Evolutionary conservation across 1,140 invertebrate species (phyloP), one percentile per base, ranked within the genome.

Genomic region (Aradophagus sp.): DNA sequence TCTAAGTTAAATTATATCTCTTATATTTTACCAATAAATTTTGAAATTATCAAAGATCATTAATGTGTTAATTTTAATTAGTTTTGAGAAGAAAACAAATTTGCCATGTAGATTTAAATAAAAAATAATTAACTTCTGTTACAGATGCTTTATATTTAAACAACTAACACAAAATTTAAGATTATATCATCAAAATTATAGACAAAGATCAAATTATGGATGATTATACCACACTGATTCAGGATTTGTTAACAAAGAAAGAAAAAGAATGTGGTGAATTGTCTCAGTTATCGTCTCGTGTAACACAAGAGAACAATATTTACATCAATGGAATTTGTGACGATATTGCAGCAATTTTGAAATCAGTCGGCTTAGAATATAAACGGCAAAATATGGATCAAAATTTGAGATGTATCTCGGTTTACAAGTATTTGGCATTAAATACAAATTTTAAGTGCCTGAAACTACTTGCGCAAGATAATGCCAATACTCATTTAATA

Each of bases 371-470:
- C 3, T 58, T 77, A 16, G 59, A 58, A 2, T 35, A 26, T 17
- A 7, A 61, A 32, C 29, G 53, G 32, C 48, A 50, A 17, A 14
- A 52, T 42, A 5, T 65, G 2, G 11, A 58, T 3, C 34, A 70
- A 5, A 65, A 71, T 48, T 6, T 32, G 14, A 58, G 35, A 23
- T 75, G 77, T 23, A 47, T 80, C 6, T 13, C 66, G 1, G 36
- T 35, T 5, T 83, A 72, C 8, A 81, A 78, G 23, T 82, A 77
- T 20, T 38, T 85, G 6, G 13, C 80, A 10, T 61, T 83, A 0
- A 86, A 86, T 17, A 85, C 84, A 0, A 75, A 75, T 47, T 84
- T 86, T n/a, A 61, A 67, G 2, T 74, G 61, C 6, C 77, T 81
- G 34, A 68, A 76, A 5, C 29, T 73, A 10, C 59, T 85, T 1